Evolutionary conservation across 1,140 invertebrate species (phyloP).

Genomic region (Drosophila grimshawi): DNA sequence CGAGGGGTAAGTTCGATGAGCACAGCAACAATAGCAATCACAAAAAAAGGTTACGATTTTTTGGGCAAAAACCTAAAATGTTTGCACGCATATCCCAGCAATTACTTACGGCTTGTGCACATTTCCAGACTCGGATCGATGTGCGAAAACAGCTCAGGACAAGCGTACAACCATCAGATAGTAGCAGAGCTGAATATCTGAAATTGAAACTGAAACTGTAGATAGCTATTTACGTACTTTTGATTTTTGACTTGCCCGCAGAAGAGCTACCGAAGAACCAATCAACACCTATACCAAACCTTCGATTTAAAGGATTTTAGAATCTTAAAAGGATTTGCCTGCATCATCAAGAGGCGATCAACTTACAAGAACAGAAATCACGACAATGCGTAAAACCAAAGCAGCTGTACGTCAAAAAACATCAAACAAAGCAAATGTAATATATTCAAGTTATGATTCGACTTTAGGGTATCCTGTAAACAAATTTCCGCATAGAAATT

Average conservation of each 20-base stretch:
- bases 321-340: slow-evolving; percentile 22
- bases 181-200: background rate
- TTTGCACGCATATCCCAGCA: slow-evolving; percentile 78
- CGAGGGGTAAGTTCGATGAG: slow-evolving; percentile 44
- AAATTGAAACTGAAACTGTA: slow-evolving; percentile 16
- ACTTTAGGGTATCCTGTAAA: slow-evolving; percentile 17
- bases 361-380: slow-evolving; percentile 45
- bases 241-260: slow-evolving; percentile 43
- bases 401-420: slow-evolving; percentile 57
- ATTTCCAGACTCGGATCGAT: slow-evolving; percentile 28
- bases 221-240: slow-evolving; percentile 39
- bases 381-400: slow-evolving; percentile 39
- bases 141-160: background rate
- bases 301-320: slow-evolving; percentile 27
- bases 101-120: slow-evolving; percentile 79
- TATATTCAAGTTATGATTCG: background rate
- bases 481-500: background rate
- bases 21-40: slow-evolving; percentile 38
- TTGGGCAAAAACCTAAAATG: slow-evolving; percentile 75
- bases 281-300: slow-evolving; percentile 60
- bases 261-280: slow-evolving; percentile 25
- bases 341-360: slow-evolving; percentile 59
- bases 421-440: background rate
- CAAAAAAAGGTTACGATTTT: slow-evolving; percentile 56
- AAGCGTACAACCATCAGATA: too few relatives aligned